Evolutionary conservation across 2,888 invertebrate species (phyloP), one percentile per base, ranked within the genome.

Genomic region (Eucera pruinosa): DNA sequence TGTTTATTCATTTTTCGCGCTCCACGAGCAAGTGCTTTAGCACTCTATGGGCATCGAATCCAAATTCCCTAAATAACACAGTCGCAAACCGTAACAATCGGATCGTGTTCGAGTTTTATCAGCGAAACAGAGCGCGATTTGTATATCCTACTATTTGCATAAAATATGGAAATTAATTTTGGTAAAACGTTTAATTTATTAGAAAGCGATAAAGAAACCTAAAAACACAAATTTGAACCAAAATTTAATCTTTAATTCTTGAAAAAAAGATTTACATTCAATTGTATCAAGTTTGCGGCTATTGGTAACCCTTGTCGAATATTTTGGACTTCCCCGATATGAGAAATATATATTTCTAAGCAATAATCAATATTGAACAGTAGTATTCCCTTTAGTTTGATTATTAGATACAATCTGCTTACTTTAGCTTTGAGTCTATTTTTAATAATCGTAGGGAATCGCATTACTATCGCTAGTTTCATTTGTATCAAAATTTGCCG

Each of bases 41-140:
- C n/a, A n/a, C n/a, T n/a, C n/a, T n/a, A n/a, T n/a, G n/a, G n/a
- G n/a, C n/a, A n/a, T n/a, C n/a, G n/a, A n/a, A n/a, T n/a, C n/a
- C n/a, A n/a, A n/a, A n/a, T n/a, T n/a, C n/a, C n/a, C n/a, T n/a
- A n/a, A n/a, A n/a, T n/a, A n/a, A n/a, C n/a, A n/a, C n/a, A n/a
- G n/a, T n/a, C n/a, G n/a, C n/a, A n/a, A n/a, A n/a, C n/a, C n/a
- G n/a, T n/a, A n/a, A n/a, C n/a, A n/a, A n/a, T n/a, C n/a, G n/a
- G 61, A 78, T 78, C 72, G 66, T 71, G 54, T 43, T 60, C 48
- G 71, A 52, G 47, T 77, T 67, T 77, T 74, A 77, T 82, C 67
- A 64, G 43, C 69, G 65, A 72, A 70, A 71, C 66, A 45, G 43
- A 68, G 9, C 27, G 39, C 47, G 45, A 43, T 23, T 48, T 66